Evolutionary conservation across 2,797 vertebrate genomes (phyloP).

Genomic region (Adelosebastes latens): DNA sequence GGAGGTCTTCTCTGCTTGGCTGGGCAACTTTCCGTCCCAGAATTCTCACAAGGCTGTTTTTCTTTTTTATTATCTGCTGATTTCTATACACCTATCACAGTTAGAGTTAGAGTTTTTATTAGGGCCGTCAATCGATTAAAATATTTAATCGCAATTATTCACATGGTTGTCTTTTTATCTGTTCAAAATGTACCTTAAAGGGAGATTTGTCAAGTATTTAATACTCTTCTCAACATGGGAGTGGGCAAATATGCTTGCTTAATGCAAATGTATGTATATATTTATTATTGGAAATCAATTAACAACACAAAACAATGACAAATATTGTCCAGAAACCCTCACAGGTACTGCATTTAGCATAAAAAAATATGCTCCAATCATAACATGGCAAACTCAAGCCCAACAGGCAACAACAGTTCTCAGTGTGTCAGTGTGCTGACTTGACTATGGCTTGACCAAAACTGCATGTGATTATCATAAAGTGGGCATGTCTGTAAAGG

Average conservation of each 20-base stretch:
- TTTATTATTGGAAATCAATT: no score
- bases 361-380: background rate
- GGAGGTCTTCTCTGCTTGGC: background rate
- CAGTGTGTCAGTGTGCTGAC: background rate
- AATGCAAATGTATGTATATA: no score
- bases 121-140: background rate
- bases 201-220: no score
- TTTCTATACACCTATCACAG: background rate
- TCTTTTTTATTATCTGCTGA: background rate
- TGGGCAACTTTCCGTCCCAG: background rate
- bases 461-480: background rate
- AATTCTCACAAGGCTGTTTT: constrained; percentile 1
- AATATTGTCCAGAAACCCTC: no score
- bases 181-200: no score
- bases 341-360: background rate
- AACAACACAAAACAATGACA: no score
- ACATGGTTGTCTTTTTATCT: no score
- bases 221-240: no score
- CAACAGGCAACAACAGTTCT: background rate
- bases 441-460: background rate
- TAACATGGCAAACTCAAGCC: background rate
- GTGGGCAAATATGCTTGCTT: no score
- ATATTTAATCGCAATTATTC: background rate
- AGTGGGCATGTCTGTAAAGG: background rate
- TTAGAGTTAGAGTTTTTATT: background rate